Evolutionary conservation across 1,140 invertebrate genomes (phyloP), one percentile per base, ranked within the genome.

Genomic region (Gonioctena quinquepunctata): DNA sequence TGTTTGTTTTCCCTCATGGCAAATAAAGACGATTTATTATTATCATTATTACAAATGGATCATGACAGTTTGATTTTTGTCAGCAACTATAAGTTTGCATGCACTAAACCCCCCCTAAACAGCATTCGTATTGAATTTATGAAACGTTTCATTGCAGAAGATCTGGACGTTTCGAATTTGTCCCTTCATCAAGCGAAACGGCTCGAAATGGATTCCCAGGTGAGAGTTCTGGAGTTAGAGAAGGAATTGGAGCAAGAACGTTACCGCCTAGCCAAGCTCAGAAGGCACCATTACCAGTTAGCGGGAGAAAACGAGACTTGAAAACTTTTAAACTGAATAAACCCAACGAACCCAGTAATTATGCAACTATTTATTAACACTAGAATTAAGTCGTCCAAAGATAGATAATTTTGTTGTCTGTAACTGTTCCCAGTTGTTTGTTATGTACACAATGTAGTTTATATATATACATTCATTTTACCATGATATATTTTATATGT

Each of bases 191-290:
- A 98, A 83, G 94, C 97, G 0, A 98, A 99, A 82, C 90, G 92
- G 54, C 85, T 96, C 73, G 97, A 99, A 87, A 98, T 99, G 94
- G 96, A 99, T 83, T 91, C 94, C 60, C 95, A 96, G 83, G 94
- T 96, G 16, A 89, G 92, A 76, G 92, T 98, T 54, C 86, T 99
- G 56, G 95, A 99, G 86, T 85, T 98, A 56, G 97, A 99, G 82
- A 92, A 92, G 70, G 90, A 92, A 72, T 84, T 99, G 56, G 92
- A 96, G 77, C 92, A 92, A 73, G 96, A 99, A 85, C 88, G 97
- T 74, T 86, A 90, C 56, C 87, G 88, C 72, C 86, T 99, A 62
- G 88, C 95, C 11, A 91, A 94, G 63, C 87, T 99, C 25, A 87
- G 98, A 63, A 93, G 93, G 81, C 90, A 95, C 76, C 96, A 99